A percentile compares a stretch with the other conserved stretches of the same genome.
Conservation (phyloP, 2,113 vertebrate species). For the Aspiorhynchus laticeps region DNA sequence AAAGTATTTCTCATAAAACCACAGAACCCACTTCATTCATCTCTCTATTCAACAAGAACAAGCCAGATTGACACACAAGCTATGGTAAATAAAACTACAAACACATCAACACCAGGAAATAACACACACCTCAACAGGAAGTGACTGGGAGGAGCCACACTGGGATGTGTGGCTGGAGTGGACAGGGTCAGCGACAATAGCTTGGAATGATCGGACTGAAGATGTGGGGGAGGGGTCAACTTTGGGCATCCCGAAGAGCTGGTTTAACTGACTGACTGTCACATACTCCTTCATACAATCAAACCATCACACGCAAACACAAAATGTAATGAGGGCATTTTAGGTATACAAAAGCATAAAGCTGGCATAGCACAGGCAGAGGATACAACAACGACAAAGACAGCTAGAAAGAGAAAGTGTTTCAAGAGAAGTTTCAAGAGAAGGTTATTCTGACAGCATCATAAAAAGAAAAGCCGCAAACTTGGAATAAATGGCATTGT, state of each 20-base stretch:
- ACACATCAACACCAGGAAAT: background rate
- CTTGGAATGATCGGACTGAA: slow-evolving; percentile 71
- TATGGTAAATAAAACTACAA: slow-evolving; percentile 9
- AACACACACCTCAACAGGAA: slow-evolving; percentile 82
- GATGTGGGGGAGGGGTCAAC: slow-evolving; percentile 65
- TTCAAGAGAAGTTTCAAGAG: slow-evolving; percentile 48
- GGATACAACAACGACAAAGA: slow-evolving; percentile 65
- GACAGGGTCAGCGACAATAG: slow-evolving; percentile 73
- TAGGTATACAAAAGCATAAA: slow-evolving; percentile 42
- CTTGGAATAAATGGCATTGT: slow-evolving; percentile 4
- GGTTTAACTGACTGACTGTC: slow-evolving; percentile 88
- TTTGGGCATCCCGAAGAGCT: slow-evolving; percentile 78
- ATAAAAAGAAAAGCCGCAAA: slow-evolving; percentile 24
- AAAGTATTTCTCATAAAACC: background rate
- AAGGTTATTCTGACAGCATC: slow-evolving; percentile 15
- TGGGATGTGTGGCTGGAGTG: slow-evolving; percentile 69
- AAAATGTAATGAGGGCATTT: slow-evolving; percentile 33
- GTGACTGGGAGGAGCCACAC: slow-evolving; percentile 73
- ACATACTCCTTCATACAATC: slow-evolving; percentile 80
- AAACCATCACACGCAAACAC: slow-evolving; percentile 9
- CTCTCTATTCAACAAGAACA: background rate
- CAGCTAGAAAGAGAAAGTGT: slow-evolving; percentile 80
- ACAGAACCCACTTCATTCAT: background rate
- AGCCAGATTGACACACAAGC: slow-evolving; percentile 1
- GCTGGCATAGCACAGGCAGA: background rate